Evolutionary conservation across 1,140 invertebrate species (phyloP), one percentile per base, ranked within the genome.

Genomic region (Augochlora pura): DNA sequence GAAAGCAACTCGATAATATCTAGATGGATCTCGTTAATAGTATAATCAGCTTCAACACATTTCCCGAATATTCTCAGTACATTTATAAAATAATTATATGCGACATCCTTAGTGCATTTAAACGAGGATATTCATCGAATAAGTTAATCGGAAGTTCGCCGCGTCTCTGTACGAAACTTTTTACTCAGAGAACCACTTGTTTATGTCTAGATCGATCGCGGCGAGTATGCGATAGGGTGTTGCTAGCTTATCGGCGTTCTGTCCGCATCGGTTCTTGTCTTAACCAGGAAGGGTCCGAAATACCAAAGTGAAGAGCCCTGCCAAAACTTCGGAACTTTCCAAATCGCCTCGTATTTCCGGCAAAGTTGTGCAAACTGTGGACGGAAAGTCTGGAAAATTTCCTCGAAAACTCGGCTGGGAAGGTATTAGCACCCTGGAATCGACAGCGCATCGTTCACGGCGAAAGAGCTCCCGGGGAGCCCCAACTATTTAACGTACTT

Each of bases 341-440:
- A 77, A 80, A 85, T 85, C 77, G 77, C 77, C 72, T 73, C 63
- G 71, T 68, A 60, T 80, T 79, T 69, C 23, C 38, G 46, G 21
- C 52, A n/a, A 69, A 84, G 71, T 74, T 65, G 57, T 42, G 75
- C 32, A 67, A 86, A 86, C 83, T 85, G 21, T 9, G n/a, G 18
- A 23, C 57, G 63, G 63, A 73, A 82, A 65, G 83, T 85, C 64
- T 52, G 71, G 71, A 72, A 85, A 86, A 85, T 86, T 70, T 82
- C 52, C 60, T 25, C 39, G 68, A 74, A 69, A 85, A 85, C 74
- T 85, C 42, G 52, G 10, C 38, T 38, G 62, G 62, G 59, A 57
- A 39, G 75, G 68, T 71, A 71, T 71, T 77, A 71, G 67, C 68
- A 52, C 75, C 67, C 10, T 63, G 46, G 25, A 65, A 80, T 69